These are phyloP conservation scores for Monopterus albus DNA, from an alignment of 2,113 vertebrate species.

Conservation along the genomic window DNA sequence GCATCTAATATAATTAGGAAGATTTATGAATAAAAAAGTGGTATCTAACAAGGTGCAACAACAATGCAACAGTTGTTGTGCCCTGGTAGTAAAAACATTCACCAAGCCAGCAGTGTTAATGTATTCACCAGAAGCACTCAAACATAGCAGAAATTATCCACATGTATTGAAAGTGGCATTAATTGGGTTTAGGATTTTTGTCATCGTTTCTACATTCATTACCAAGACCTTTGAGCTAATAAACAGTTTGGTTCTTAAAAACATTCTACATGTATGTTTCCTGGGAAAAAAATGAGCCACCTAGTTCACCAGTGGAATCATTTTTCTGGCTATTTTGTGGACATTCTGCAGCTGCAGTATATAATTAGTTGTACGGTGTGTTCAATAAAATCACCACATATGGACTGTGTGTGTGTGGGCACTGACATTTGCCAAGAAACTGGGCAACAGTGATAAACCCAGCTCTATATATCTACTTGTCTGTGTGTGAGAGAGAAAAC, in stretches of 20 bases:
- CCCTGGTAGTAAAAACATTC: too few relatives aligned
- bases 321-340: not conserved
- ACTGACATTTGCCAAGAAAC: not conserved
- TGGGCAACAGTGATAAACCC: not conserved
- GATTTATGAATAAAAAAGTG: too few relatives aligned
- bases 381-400: not conserved
- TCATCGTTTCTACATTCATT: too few relatives aligned
- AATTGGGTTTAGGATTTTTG: not conserved
- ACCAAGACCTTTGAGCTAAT: conserved; percentile 7
- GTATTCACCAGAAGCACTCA: too few relatives aligned
- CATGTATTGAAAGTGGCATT: not conserved
- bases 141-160: too few relatives aligned
- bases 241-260: too few relatives aligned
- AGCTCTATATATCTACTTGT: not conserved
- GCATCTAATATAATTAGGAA: too few relatives aligned
- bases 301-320: not conserved
- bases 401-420: not conserved
- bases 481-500: too few relatives aligned
- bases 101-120: too few relatives aligned
- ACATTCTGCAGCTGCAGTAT: not conserved
- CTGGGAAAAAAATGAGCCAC: not conserved
- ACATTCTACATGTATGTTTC: not conserved
- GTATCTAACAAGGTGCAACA: too few relatives aligned
- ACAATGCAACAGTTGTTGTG: too few relatives aligned
- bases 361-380: not conserved